These are phyloP conservation scores for Panthera leo DNA, from an alignment of 2,113 vertebrate species.

Conservation along the genomic window DNA sequence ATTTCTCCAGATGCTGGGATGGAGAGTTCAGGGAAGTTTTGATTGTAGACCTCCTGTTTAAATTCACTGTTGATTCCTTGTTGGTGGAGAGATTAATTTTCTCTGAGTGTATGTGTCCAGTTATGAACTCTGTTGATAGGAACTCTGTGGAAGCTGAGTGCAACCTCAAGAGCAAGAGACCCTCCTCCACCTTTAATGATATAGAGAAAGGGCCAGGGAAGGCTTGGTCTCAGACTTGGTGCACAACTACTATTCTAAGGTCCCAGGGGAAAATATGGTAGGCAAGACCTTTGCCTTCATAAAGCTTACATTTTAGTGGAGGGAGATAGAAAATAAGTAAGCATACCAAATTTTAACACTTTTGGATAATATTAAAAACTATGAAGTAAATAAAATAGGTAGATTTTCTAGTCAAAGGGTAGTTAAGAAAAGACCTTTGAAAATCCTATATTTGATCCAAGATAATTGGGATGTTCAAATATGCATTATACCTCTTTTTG, in stretches of 20 bases:
- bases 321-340: not conserved
- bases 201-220: not conserved
- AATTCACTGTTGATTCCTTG: not conserved
- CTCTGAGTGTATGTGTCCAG: not conserved
- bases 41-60: not conserved
- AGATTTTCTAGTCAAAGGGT: not conserved
- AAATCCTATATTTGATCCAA: constrained; percentile 9
- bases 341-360: not conserved
- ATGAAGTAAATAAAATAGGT: not conserved
- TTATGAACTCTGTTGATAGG: not conserved
- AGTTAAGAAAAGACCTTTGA: not conserved
- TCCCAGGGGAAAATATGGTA: not conserved
- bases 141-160: not conserved
- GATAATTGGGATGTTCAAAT: not conserved
- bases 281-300: not conserved
- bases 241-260: not conserved
- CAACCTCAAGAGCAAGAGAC: not conserved
- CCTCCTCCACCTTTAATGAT: not conserved
- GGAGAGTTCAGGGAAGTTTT: not conserved
- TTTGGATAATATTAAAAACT: not conserved
- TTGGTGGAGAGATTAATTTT: not conserved
- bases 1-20: not conserved
- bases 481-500: not conserved
- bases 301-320: constrained; percentile 7
- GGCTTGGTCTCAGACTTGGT: not conserved